Percentiles rank a stretch among this genome's conserved stretches.
These are phyloP conservation scores for Proterorhinus semilunaris DNA, from an alignment of 2,113 vertebrate genomes.

Conservation along the genomic window DNA sequence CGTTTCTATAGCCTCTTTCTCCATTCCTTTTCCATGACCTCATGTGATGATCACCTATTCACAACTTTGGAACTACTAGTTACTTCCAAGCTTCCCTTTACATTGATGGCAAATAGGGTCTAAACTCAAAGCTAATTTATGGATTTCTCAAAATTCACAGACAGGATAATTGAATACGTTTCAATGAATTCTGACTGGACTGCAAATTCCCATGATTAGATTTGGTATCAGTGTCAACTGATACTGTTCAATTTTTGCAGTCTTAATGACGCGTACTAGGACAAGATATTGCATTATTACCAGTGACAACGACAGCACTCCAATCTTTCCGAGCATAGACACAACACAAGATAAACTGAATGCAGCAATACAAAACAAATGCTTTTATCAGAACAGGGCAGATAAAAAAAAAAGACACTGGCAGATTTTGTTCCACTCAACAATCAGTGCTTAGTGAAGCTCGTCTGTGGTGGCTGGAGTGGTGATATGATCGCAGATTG, in stretches of 20 bases:
- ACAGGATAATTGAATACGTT: too few relatives aligned
- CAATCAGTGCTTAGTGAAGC: slow-evolving; percentile 8
- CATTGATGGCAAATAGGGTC: too few relatives aligned
- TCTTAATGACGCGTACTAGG: background rate
- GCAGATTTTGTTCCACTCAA: background rate
- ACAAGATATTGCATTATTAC: background rate
- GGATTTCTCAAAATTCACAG: too few relatives aligned
- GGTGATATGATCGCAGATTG: slow-evolving; percentile 53
- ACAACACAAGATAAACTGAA: background rate
- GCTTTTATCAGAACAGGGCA: background rate
- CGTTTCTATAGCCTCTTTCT: too few relatives aligned
- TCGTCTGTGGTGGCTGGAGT: slow-evolving; percentile 24
- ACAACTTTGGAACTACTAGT: too few relatives aligned
- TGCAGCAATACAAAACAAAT: background rate
- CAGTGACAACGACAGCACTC: background rate
- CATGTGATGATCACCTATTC: too few relatives aligned
- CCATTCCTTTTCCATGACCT: too few relatives aligned
- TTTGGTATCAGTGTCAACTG: background rate
- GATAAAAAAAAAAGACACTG: background rate
- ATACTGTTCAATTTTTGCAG: background rate
- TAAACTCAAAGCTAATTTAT: too few relatives aligned
- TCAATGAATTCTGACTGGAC: too few relatives aligned
- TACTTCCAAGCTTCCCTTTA: too few relatives aligned
- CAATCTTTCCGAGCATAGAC: background rate
- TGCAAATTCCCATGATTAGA: background rate